Evolutionary conservation across 2,888 invertebrate genomes (phyloP), one percentile per base, ranked within the genome.

Genomic region (Galerucella pusilla): DNA sequence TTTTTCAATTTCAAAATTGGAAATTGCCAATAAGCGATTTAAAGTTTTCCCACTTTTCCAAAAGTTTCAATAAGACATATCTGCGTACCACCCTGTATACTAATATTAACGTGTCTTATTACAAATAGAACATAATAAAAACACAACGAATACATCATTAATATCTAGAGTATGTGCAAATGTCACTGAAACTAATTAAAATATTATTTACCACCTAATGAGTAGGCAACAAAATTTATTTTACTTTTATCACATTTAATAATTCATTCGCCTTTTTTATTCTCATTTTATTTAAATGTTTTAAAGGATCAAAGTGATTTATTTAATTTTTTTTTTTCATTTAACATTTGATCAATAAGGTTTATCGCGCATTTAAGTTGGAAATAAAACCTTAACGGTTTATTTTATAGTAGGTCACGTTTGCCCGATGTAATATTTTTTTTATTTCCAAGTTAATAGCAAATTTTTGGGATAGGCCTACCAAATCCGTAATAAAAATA

Each of bases 401-500:
- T 46, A 11, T 46, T 46, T 46, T 46, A 11, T 3, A 46, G 46
- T 46, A 46, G 46, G 11, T 46, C 12, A 46, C 46, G 46, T 46
- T 46, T 35, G 35, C 35, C 35, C 4, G 35, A 35, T 35, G 49
- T 49, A 1, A 49, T 49, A 12, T 49, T 28, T 61, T 25, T 28
- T 35, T 35, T 14, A 61, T 46, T 67, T 49, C 28, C 25, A 52
- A 60, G 12, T 45, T 46, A 45, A 35, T 45, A 42, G 20, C 28
- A 16, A 49, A 28, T 49, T 63, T 28, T 42, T 7, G 52, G 49
- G 57, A 20, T 71, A 76, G 75, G 75, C 76, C 70, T 46, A 61
- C 61, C 72, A 67, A 28, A 78, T 76, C 75, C 78, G 76, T 68
- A 78, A 75, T 75, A 77, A 75, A 77, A 74, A 71, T 72, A 74